Conservation (phyloP, 2,888 invertebrate species). For the Pollenia griseotomentosa region DNA sequence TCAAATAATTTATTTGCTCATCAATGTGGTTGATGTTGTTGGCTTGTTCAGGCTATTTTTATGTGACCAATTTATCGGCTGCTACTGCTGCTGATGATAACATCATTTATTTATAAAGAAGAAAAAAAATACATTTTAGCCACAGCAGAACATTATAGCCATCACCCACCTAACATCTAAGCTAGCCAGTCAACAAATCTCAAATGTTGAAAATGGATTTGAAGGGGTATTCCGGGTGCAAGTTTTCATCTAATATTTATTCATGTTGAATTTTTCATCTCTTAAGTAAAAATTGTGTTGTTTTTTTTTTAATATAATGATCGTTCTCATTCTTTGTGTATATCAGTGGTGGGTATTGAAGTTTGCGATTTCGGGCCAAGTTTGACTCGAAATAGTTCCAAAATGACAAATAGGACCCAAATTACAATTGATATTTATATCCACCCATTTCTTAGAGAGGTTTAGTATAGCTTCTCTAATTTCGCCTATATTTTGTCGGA, state of each 20-base stretch:
- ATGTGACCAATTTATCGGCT: constrained; percentile 48
- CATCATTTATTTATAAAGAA: constrained; percentile 71
- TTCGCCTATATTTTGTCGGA: too few relatives aligned
- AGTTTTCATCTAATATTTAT: constrained; percentile 14
- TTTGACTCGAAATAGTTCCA: too few relatives aligned
- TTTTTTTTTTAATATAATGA: constrained; percentile 9
- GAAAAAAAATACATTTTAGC: constrained; percentile 27
- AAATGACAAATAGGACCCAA: too few relatives aligned
- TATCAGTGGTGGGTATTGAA: constrained; percentile 6
- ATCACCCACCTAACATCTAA: constrained; percentile 26
- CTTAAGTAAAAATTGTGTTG: neutral
- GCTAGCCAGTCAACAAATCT: neutral
- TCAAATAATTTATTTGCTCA: constrained; percentile 28
- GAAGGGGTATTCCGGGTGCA: constrained; percentile 34
- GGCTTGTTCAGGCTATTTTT: constrained; percentile 38
- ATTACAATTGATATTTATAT: too few relatives aligned
- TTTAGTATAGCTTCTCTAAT: too few relatives aligned
- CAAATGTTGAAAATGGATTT: constrained; percentile 2
- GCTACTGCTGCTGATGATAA: constrained; percentile 59
- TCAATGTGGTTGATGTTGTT: constrained; percentile 20
- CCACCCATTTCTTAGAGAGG: too few relatives aligned
- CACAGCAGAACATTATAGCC: neutral
- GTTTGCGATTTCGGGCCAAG: constrained; percentile 29
- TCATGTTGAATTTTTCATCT: constrained; percentile 5
- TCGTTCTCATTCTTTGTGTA: constrained; percentile 13